Conservation (phyloP, 2,113 vertebrate genomes). For the Serilophus lunatus region DNA sequence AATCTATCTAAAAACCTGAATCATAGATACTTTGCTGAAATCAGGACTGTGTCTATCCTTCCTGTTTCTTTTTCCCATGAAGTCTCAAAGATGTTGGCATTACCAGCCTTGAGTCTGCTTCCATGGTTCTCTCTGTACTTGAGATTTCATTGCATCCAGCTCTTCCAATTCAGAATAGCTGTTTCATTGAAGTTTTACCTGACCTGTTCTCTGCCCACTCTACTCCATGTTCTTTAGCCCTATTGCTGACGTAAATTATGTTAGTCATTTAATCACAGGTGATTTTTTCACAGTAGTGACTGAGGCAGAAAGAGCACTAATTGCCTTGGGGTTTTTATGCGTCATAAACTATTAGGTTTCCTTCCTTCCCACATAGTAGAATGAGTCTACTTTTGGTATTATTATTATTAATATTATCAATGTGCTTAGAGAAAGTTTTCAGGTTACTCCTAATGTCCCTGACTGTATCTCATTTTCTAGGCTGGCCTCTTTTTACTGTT, state of each 20-base stretch:
- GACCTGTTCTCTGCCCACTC: neutral
- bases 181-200: neutral
- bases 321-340: neutral
- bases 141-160: neutral
- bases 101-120: neutral
- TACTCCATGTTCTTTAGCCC: neutral
- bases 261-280: conserved; percentile 8
- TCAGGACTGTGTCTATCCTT: neutral
- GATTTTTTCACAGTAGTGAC: neutral
- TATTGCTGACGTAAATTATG: neutral
- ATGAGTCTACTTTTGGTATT: neutral
- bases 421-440: neutral
- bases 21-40: neutral
- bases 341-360: neutral
- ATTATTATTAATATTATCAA: neutral
- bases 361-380: neutral
- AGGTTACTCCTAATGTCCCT: neutral
- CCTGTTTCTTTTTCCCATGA: neutral
- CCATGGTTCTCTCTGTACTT: neutral
- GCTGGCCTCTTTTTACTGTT: neutral
- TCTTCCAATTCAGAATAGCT: neutral
- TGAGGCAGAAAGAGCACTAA: neutral
- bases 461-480: neutral
- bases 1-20: neutral
- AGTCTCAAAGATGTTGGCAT: neutral